phyloP scores from a whole-genome alignment of 2,113 vertebrate species.

The Amblyornis subalaris region DNA sequence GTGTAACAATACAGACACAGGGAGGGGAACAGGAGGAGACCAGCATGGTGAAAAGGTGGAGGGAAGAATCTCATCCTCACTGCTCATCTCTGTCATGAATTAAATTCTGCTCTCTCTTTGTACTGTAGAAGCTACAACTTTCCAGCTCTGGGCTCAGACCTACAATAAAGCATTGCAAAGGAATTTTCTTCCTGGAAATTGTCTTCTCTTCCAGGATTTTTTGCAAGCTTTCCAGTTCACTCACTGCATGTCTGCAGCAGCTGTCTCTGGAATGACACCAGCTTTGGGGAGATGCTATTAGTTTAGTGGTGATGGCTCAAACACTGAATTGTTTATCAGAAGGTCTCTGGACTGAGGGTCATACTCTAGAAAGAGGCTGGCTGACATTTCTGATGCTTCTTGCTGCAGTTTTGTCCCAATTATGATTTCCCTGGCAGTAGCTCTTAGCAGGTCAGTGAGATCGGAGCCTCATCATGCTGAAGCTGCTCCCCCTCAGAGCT shows the following conservation, averaged over 20 bases:
- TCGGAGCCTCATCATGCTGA: neutral
- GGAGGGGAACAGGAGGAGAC: neutral
- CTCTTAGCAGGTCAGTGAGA: neutral
- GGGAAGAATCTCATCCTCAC: neutral
- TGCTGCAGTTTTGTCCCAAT: neutral
- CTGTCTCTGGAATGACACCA: neutral
- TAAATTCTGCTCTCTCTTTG: neutral
- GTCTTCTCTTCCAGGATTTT: neutral
- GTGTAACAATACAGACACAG: neutral
- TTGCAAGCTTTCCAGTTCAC: neutral
- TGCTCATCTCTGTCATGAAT: neutral
- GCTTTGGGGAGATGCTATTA: neutral
- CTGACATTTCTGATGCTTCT: neutral
- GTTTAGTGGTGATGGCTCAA: neutral
- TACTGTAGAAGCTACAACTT: neutral
- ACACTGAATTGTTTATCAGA: neutral
- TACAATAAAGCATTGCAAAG: neutral
- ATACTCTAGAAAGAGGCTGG: neutral
- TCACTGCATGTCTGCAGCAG: neutral
- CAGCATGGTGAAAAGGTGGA: neutral
- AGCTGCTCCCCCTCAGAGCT: neutral
- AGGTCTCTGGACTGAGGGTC: neutral
- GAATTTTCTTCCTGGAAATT: slow-evolving; percentile 21
- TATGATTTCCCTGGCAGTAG: neutral
- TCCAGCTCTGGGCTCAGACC: neutral